Evolutionary conservation across 2,888 invertebrate species (phyloP), one percentile per base, ranked within the genome.

Genomic region (Dusona sp.): DNA sequence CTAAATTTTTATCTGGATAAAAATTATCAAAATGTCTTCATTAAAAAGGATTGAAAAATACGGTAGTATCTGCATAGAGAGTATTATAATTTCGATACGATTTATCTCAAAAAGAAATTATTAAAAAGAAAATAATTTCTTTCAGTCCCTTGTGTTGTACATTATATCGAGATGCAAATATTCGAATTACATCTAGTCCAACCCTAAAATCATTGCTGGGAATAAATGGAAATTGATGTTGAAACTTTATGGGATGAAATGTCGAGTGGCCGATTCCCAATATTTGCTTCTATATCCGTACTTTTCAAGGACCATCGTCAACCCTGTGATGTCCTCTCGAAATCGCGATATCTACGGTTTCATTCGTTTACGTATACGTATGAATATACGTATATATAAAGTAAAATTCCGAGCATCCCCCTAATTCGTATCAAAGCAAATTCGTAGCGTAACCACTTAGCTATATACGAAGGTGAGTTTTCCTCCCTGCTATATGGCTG

Each of bases 401-500:
- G 67, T 36, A 38, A 42, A 67, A 68, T 64, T 38, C 25, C 73
- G 64, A 82, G 25, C 64, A 88, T 90, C 87, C 89, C 88, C 91
- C 89, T 89, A 90, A 91, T 92, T 92, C 91, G 90, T 89, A 90
- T 89, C 91, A 91, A 92, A 92, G 92, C 91, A 90, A 77, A 92
- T 92, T 92, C 91, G 64, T 77, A 61, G 80, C 65, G 67, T 73
- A 77, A 88, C 83, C 84, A 75, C 75, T 75, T 68, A 19, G 48
- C 61, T 72, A 45, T 33, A 51, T 48, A 74, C 25, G 45, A 67
- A 74, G 38, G 25, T 79, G 83, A 75, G 75, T 83, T 61, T 73
- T 67, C 77, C 83, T 61, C 57, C 65, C 16, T 45, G 51, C 65
- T 61, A 67, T 3, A 45, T 25, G 4, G 25, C 19, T 42, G 4